Evolutionary conservation across 2,888 invertebrate species (phyloP).

Genomic region (Nysson spinosus): DNA sequence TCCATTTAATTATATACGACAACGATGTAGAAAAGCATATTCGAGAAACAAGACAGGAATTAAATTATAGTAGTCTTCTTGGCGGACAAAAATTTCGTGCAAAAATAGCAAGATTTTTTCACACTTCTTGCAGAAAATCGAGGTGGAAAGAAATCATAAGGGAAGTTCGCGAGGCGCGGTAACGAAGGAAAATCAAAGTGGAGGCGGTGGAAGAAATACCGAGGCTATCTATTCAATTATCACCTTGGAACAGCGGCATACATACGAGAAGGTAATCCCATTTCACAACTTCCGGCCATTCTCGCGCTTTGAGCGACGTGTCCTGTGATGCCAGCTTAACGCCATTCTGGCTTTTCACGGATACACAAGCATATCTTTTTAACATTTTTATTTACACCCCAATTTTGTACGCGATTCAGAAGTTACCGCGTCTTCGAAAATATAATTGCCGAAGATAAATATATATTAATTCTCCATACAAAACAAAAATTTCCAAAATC

Average conservation of each 20-base stretch:
- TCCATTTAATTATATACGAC: no score
- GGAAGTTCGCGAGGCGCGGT: slow-evolving; percentile 4
- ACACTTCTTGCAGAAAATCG: not conserved
- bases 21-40: no score
- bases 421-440: no score
- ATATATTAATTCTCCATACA: no score
- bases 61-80: no score
- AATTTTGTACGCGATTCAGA: no score
- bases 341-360: slow-evolving; percentile 63
- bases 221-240: slow-evolving; percentile 76
- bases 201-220: slow-evolving; percentile 50
- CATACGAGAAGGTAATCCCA: slow-evolving; percentile 71
- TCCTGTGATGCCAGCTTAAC: slow-evolving; percentile 73
- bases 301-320: slow-evolving; percentile 75
- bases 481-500: no score
- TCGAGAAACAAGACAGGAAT: no score
- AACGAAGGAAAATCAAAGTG: slow-evolving; percentile 62
- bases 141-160: not conserved
- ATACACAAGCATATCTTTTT: slow-evolving; percentile 55
- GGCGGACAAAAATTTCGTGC: no score
- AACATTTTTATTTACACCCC: no score
- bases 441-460: no score
- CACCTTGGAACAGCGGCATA: slow-evolving; percentile 69
- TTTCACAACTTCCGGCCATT: slow-evolving; percentile 77
- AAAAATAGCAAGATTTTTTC: slow-evolving; percentile 7